Conservation (phyloP, 2,888 invertebrate species). For the Pilophorus perplexus region DNA sequence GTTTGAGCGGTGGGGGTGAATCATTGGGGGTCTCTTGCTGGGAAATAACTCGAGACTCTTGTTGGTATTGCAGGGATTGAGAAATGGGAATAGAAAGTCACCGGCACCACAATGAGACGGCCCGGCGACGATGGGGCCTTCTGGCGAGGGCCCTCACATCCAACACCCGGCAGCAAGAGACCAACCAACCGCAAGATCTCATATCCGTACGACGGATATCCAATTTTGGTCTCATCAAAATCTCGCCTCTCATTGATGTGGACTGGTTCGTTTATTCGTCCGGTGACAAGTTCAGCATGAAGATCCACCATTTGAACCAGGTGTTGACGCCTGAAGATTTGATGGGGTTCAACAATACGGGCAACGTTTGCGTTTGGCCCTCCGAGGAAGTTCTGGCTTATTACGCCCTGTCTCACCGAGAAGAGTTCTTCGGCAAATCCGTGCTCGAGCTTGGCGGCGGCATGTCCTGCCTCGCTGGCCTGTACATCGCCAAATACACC, state of each 20-base stretch:
- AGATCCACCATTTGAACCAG: constrained; percentile 61
- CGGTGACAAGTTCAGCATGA: constrained; percentile 52
- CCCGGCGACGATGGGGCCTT: constrained; percentile 67
- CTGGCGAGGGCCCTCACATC: constrained; percentile 61
- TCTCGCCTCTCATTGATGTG: constrained; percentile 52
- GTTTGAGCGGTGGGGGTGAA: too few relatives aligned
- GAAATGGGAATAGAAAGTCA: constrained; percentile 44
- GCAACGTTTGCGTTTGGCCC: constrained; percentile 77
- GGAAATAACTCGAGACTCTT: constrained; percentile 5
- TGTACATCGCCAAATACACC: constrained; percentile 68
- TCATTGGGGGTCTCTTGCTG: not conserved
- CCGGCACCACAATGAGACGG: constrained; percentile 55
- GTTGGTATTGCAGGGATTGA: constrained; percentile 42
- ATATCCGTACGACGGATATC: constrained; percentile 54
- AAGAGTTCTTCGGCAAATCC: constrained; percentile 64
- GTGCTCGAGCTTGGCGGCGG: constrained; percentile 80
- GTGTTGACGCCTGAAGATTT: constrained; percentile 67
- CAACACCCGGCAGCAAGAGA: constrained; percentile 51
- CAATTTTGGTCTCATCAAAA: constrained; percentile 53
- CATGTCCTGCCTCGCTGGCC: constrained; percentile 78
- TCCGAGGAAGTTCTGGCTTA: constrained; percentile 73
- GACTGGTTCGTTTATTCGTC: constrained; percentile 53
- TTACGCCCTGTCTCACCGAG: constrained; percentile 63
- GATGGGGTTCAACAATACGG: constrained; percentile 79
- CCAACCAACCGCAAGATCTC: constrained; percentile 42